phyloP scores from a whole-genome alignment of 1,140 invertebrate genomes.

The Atta cephalotes region DNA sequence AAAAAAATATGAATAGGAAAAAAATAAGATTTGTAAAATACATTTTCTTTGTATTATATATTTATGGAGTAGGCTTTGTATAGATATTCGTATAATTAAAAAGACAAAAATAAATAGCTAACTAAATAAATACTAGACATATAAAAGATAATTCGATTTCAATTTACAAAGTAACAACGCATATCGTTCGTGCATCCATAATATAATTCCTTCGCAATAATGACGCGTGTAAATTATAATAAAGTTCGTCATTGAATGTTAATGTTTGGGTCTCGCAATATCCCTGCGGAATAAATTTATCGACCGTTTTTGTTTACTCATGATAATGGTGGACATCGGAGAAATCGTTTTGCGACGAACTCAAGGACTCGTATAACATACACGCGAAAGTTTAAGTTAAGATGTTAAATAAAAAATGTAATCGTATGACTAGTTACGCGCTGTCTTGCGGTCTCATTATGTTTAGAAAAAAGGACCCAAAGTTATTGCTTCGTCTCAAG shows the following conservation, averaged over 20 bases:
- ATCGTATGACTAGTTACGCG: not conserved
- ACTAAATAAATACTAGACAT: not conserved
- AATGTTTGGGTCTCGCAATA: constrained; percentile 74
- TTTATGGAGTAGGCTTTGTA: not conserved
- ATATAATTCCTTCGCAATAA: constrained; percentile 17
- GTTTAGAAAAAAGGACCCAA: constrained; percentile 18
- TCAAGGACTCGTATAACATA: constrained; percentile 32
- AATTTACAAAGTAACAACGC: not conserved
- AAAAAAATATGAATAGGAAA: not conserved
- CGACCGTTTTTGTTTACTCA: constrained; percentile 78
- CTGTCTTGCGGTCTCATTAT: not conserved
- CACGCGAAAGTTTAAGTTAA: constrained; percentile 8
- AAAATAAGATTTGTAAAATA: constrained; percentile 21
- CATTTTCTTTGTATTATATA: not conserved
- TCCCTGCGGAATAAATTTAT: constrained; percentile 78
- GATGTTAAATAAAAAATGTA: not conserved
- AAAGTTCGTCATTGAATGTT: constrained; percentile 80
- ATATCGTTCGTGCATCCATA: not conserved
- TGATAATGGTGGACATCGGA: constrained; percentile 17
- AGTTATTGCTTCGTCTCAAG: constrained; percentile 37
- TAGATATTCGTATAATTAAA: not conserved
- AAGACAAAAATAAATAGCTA: not conserved
- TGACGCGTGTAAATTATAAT: constrained; percentile 65
- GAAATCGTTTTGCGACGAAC: not conserved
- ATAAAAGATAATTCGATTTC: constrained; percentile 3